Evolutionary conservation across 2,797 vertebrate species (phyloP), one percentile per base, ranked within the genome.

Genomic region (Myripristis jacobus): DNA sequence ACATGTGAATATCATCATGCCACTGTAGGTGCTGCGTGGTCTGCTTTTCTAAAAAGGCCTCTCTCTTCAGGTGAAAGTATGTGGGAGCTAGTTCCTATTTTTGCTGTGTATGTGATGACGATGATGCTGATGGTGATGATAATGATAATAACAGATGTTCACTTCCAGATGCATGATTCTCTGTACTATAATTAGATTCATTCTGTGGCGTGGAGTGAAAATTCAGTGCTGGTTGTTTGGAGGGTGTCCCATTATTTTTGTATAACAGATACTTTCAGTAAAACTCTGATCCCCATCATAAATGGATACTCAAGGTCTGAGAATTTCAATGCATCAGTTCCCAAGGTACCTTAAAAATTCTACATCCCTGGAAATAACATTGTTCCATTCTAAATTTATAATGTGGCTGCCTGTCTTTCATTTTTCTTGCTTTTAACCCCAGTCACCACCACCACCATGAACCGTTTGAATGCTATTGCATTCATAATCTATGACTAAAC

Each of bases 91-190:
- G 36, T 56, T 79, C 29, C 5, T 67, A 68, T 57, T 44, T 18
- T 53, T 71, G 34, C 55, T 51, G 16, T 41, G 53, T 31, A 69
- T 2, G 0, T 24, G 22, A 15, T 67, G 64, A 58, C 84, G 61
- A 84, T 73, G 73, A 69, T 48, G 24, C 38, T 73, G 68, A 55
- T 73, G 56, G 77, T 70, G 69, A 78, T 80, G 62, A 84, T 77
- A 55, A 81, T 85, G 79, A 72, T 60, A 69, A 65, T 73, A 89
- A 82, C 83, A 85, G 84, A 85, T 89, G 85, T 72, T 50, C 13
- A 22, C 68, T 81, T 53, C 74, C 71, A 63, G 71, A 75, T 86
- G 84, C 66, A 75, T 74, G 57, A 84, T 79, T 83, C 25, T 51
- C 27, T 2, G 36, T 25, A 22, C 61, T 70, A 63, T 80, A 80